Percentiles rank a stretch among this genome's conserved stretches.
These are phyloP conservation scores for Thymelicus sylvestris DNA, from an alignment of 2,888 invertebrate genomes.

Conservation along the genomic window DNA sequence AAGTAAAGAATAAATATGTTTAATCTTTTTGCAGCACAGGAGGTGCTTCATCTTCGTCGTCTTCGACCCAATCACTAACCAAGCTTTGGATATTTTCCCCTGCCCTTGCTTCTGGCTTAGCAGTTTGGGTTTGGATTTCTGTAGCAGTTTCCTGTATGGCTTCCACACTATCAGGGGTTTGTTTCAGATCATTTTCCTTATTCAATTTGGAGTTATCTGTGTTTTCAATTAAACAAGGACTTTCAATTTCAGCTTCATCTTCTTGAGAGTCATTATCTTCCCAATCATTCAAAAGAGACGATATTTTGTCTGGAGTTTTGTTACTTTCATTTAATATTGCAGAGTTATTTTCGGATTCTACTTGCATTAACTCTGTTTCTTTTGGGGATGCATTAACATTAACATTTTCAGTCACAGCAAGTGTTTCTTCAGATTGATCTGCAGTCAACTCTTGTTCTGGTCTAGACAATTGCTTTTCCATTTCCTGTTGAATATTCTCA, in stretches of 20 bases:
- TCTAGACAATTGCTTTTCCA: conserved; percentile 64
- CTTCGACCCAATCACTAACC: conserved; percentile 76
- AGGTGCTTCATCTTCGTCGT: conserved; percentile 73
- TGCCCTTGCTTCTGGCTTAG: conserved; percentile 48
- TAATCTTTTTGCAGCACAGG: conserved; percentile 12
- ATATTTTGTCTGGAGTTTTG: conserved; percentile 59
- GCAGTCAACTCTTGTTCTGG: conserved; percentile 25
- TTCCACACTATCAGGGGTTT: conserved; percentile 16
- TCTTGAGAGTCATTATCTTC: conserved; percentile 80
- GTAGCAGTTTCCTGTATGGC: conserved; percentile 20
- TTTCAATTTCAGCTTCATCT: conserved; percentile 46
- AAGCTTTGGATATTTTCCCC: conserved; percentile 72
- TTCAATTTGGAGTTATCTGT: conserved; percentile 23
- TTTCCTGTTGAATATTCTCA: conserved; percentile 78
- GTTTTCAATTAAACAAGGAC: conserved; percentile 43
- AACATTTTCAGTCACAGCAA: conserved; percentile 21
- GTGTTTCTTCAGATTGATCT: conserved; percentile 14
- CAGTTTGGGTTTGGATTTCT: not conserved
- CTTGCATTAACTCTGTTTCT: conserved; percentile 21
- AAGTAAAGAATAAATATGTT: not conserved
- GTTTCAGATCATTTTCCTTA: conserved; percentile 31
- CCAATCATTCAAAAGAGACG: conserved; percentile 79
- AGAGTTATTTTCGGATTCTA: conserved; percentile 17
- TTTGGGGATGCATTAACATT: conserved; percentile 8
- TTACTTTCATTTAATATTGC: conserved; percentile 3